phyloP scores from a whole-genome alignment of 2,113 vertebrate species.

The Cyprinus carpio region DNA sequence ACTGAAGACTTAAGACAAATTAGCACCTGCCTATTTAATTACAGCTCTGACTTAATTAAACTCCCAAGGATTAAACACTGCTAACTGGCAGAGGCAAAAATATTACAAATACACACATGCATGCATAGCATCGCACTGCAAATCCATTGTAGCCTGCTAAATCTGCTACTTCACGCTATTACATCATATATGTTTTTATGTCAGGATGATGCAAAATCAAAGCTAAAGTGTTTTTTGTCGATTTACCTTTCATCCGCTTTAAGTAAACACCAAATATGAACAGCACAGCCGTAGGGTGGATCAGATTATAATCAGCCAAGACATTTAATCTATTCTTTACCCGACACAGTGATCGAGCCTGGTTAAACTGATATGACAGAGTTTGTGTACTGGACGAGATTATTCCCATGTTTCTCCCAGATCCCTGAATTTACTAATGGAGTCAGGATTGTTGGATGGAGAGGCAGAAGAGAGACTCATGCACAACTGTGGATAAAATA shows the following conservation, averaged over 20 bases:
- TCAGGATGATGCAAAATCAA: neutral
- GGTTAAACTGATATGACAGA: conserved; percentile 62
- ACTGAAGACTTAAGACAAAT: conserved; percentile 46
- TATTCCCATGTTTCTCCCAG: conserved; percentile 52
- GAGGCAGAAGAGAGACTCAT: conserved; percentile 27
- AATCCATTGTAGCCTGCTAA: neutral
- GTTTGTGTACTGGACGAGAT: conserved; percentile 69
- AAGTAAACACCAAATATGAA: conserved; percentile 64
- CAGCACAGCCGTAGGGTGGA: conserved; percentile 40
- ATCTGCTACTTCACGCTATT: neutral
- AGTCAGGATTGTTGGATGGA: conserved; percentile 40
- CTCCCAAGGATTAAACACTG: conserved; percentile 37
- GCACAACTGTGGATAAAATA: neutral
- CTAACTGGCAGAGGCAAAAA: conserved; percentile 3
- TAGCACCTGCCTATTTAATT: conserved; percentile 42
- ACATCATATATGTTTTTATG: neutral
- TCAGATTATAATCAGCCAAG: conserved; percentile 69
- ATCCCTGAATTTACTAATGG: conserved; percentile 62
- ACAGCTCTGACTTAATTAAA: conserved; percentile 34
- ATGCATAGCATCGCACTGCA: no score
- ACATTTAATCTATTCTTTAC: conserved; percentile 70
- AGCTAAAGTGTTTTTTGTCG: conserved; percentile 24
- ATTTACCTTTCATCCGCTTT: conserved; percentile 56
- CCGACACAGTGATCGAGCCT: conserved; percentile 64
- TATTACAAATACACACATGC: neutral